Percentiles rank a stretch among this genome's conserved stretches.
These are phyloP conservation scores for Chymomyza costata DNA, from an alignment of 1,140 invertebrate genomes.

Conservation along the genomic window DNA sequence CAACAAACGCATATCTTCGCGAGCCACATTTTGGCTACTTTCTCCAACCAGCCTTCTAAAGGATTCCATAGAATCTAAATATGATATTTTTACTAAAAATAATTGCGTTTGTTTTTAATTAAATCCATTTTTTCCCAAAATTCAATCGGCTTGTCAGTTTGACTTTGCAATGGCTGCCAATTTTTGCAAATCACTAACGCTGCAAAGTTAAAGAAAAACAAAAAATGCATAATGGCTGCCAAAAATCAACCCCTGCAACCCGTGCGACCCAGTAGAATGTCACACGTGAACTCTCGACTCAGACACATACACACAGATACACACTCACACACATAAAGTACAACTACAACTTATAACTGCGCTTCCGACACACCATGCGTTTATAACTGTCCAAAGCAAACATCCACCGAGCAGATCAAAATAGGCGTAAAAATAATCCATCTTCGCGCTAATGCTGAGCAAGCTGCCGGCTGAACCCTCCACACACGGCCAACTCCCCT, in stretches of 20 bases:
- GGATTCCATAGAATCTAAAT: no score
- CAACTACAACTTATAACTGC: background rate
- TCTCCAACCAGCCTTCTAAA: no score
- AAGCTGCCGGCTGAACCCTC: constrained; percentile 43
- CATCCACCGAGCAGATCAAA: constrained; percentile 73
- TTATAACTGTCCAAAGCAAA: constrained; percentile 70
- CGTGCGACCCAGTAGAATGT: constrained; percentile 4
- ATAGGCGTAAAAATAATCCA: constrained; percentile 70
- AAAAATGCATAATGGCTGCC: constrained; percentile 39
- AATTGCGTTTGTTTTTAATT: no score
- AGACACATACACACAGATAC: constrained; percentile 2
- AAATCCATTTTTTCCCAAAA: no score
- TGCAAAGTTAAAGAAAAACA: constrained; percentile 18
- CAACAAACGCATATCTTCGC: no score
- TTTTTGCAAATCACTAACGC: constrained; percentile 8
- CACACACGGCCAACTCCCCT: constrained; percentile 24
- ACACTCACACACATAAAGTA: constrained; percentile 1
- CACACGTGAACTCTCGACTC: constrained; percentile 9
- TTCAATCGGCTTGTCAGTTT: constrained; percentile 20
- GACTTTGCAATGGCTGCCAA: constrained; percentile 8
- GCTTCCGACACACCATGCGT: constrained; percentile 65
- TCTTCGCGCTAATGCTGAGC: constrained; percentile 66
- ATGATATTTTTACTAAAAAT: no score
- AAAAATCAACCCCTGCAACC: constrained; percentile 12
- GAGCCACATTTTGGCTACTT: no score